Base-by-base conservation (phyloP, 2,113 vertebrate species). In the Galemys pyrenaicus region DNA sequence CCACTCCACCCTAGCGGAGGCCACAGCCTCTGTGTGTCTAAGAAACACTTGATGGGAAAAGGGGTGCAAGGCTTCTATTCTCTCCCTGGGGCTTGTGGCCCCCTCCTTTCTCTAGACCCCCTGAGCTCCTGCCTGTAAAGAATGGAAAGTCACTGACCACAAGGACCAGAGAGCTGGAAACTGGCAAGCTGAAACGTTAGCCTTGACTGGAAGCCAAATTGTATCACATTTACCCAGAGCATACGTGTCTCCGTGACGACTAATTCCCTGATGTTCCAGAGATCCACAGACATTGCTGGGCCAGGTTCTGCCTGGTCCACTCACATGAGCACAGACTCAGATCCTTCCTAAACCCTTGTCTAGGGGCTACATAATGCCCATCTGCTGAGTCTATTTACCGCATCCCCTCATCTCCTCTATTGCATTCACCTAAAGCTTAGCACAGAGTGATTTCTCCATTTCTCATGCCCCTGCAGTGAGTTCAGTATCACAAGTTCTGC, bases 361-460 rank as follows among this genome's bases (percentile, higher is more conserved):
- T 41, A 1, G 1, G 32, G 46, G 5, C 22, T 30, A 68, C 0
- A 0, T 35, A 44, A 41, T 35, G 80, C 67, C 46, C 24, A 9
- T 60, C 81, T 32, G n/a, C 9, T 13, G 17, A 30, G 64, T 51
- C 6, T 35, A 64, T 81, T 92, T 92, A 37, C 41, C 68, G 37
- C 68, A 56, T 41, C 37, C 32, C 20, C 58, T 74, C 58, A 93
- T 44, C 71, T 67, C 51, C 56, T 46, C 46, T 78, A 68, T 6
- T 54, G 80, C 41, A 51, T 13, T 88, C 41, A 88, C 60, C 89
- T 88, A 64, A 49, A 86, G 83, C 65, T 96, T 89, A 94, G 71
- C 87, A 44, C 60, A 46, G 44, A 74, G 54, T 94, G 56, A 95
- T 85, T 46, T 89, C 87, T 56, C 67, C 58, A 78, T 68, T 56